Evolutionary conservation across 1,140 invertebrate genomes (phyloP), one percentile per base, ranked within the genome.

Genomic region (Oncopeltus fasciatus): DNA sequence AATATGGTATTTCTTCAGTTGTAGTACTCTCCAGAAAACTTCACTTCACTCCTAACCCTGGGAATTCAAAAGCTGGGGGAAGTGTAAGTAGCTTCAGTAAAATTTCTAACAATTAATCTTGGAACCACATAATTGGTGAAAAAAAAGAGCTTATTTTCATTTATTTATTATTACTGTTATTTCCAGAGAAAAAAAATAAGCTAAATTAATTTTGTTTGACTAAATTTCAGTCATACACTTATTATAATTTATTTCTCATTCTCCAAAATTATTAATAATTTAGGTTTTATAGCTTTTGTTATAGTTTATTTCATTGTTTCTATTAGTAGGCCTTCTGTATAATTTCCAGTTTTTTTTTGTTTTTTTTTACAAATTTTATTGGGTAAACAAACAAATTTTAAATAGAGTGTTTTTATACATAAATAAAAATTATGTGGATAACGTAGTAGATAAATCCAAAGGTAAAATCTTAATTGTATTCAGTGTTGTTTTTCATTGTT

Each of bases 11-110:
- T 59, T 57, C 59, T 47, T 56, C 67, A 26, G 27, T 60, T 28
- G 24, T 66, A n/a, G 31, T 26, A 20, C n/a, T n/a, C n/a, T 60
- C 63, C 8, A 66, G 64, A 61, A 67, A 68, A 38, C 62, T 69
- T 60, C 67, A 69, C 61, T 65, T 67, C 61, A 67, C 67, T 28
- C 60, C 66, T 16, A 59, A 67, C 51, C 60, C 60, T 43, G 64
- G 63, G 47, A 65, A 57, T 18, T 47, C 63, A 21, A 68, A 65
- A 44, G 27, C 57, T 51, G 64, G 60, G n/a, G n/a, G n/a, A 57
- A 61, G 61, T 47, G 62, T 60, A 16, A 60, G 63, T 62, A 9
- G 24, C 44, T 46, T 46, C 21, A 16, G 18, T 2, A 44, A 16
- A 3, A 44, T 2, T 18, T 9, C 16, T 38, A 9, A 9, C 33